These are phyloP conservation scores for Athrips mouffetella DNA, from an alignment of 2,888 invertebrate species.

Conservation along the genomic window DNA sequence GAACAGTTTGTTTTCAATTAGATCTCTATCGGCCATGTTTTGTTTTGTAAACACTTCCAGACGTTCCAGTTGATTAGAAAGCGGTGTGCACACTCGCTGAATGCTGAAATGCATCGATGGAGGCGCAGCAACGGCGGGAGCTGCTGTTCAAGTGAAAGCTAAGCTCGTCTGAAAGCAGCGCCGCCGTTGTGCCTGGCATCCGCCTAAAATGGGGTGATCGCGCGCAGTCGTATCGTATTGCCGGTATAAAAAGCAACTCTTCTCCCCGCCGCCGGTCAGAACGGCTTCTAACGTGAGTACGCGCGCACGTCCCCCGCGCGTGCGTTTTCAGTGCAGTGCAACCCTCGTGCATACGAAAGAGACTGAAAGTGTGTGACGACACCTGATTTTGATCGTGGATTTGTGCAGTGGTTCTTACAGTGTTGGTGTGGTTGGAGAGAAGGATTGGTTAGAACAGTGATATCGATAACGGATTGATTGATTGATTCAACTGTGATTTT, in stretches of 20 bases:
- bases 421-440: constrained; percentile 49
- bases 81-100: background rate
- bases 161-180: constrained; percentile 71
- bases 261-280: constrained; percentile 90
- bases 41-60: constrained; percentile 35
- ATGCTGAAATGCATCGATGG: constrained; percentile 10
- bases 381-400: constrained; percentile 60
- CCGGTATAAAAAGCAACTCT: constrained; percentile 87
- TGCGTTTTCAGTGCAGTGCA: constrained; percentile 52
- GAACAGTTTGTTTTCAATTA: constrained; percentile 27
- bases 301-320: constrained; percentile 50
- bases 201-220: constrained; percentile 78
- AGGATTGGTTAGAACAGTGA: constrained; percentile 14
- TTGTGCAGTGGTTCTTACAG: constrained; percentile 60
- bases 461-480: constrained; percentile 10
- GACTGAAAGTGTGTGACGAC: constrained; percentile 56
- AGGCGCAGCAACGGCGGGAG: constrained; percentile 28
- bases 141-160: constrained; percentile 69
- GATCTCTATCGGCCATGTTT: constrained; percentile 27
- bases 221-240: constrained; percentile 84
- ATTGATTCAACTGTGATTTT: constrained; percentile 5
- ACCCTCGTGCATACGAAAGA: constrained; percentile 33
- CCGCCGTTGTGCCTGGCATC: constrained; percentile 62
- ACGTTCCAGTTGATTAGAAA: constrained; percentile 16
- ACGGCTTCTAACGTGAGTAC: constrained; percentile 98